These are phyloP conservation scores for Vanessa atalanta DNA, from an alignment of 1,140 invertebrate genomes.

Conservation along the genomic window DNA sequence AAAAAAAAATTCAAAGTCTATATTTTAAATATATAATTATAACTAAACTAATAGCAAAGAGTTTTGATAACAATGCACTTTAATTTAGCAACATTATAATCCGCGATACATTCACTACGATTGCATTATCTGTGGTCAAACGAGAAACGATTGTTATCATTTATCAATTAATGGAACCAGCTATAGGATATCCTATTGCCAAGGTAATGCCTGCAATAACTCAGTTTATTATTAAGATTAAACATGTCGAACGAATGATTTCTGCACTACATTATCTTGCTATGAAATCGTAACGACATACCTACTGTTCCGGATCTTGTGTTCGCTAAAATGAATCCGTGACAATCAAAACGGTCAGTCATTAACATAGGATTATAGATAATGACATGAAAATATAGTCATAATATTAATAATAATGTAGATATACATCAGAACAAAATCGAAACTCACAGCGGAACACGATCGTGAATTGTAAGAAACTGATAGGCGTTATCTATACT, in stretches of 20 bases:
- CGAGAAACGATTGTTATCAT: slow-evolving; percentile 27
- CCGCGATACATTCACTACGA: slow-evolving; percentile 28
- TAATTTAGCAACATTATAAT: slow-evolving; percentile 25
- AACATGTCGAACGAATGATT: neutral
- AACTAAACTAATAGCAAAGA: neutral
- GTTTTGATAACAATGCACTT: neutral
- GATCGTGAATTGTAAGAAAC: too few species aligned
- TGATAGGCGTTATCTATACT: too few species aligned
- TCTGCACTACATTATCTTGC: neutral
- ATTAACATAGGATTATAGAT: neutral
- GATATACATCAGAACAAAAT: too few species aligned
- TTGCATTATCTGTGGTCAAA: slow-evolving; percentile 23
- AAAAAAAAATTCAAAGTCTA: too few species aligned
- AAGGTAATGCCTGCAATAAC: slow-evolving; percentile 30
- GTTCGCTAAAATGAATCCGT: neutral
- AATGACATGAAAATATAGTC: neutral
- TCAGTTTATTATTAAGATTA: neutral
- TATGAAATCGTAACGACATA: slow-evolving; percentile 5
- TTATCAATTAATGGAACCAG: slow-evolving; percentile 38
- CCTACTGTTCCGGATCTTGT: slow-evolving; percentile 7
- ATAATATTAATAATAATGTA: neutral
- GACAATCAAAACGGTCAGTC: neutral
- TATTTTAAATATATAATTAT: neutral
- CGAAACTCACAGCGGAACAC: too few species aligned
- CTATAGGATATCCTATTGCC: slow-evolving; percentile 40